A percentile compares a stretch with the other conserved stretches of the same genome.
Evolutionary conservation across 2,113 vertebrate genomes (phyloP).

Genomic region (Saguinus imperator): DNA sequence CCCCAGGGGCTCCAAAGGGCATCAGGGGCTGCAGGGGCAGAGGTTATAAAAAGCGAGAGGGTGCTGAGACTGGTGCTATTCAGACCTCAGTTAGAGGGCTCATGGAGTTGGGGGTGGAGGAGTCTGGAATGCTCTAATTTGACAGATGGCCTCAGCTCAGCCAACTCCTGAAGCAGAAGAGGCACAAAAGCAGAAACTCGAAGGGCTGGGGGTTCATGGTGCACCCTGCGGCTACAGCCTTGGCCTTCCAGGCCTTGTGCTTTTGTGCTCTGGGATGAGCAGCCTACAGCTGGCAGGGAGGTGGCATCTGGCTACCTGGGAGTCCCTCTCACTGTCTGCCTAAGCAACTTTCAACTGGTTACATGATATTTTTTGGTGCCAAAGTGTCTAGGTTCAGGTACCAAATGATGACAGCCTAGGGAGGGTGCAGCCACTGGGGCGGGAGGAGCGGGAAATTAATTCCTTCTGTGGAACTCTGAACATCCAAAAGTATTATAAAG

Average conservation of each 20-base stretch:
- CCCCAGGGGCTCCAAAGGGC: conserved; percentile 49
- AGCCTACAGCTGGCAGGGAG: background rate
- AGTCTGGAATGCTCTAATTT: conserved; percentile 10
- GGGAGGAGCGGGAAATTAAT: background rate
- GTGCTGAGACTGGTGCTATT: background rate
- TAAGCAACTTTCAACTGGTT: background rate
- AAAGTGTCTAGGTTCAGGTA: conserved; percentile 53
- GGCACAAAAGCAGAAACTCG: background rate
- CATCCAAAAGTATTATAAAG: background rate
- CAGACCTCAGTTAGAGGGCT: background rate
- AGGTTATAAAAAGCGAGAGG: conserved; percentile 69
- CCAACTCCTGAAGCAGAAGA: background rate
- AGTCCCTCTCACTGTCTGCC: background rate
- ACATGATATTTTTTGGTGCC: conserved; percentile 49
- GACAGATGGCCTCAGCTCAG: conserved; percentile 41
- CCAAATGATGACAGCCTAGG: background rate
- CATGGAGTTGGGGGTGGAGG: background rate
- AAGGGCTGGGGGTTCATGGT: background rate
- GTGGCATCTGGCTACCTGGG: background rate
- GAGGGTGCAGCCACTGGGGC: background rate
- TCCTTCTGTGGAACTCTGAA: background rate
- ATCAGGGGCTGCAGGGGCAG: conserved; percentile 23
- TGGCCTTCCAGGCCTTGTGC: background rate
- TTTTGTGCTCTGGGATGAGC: background rate
- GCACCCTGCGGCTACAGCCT: background rate